Conservation (phyloP, 2,888 invertebrate species). For the Magallana nippona region DNA sequence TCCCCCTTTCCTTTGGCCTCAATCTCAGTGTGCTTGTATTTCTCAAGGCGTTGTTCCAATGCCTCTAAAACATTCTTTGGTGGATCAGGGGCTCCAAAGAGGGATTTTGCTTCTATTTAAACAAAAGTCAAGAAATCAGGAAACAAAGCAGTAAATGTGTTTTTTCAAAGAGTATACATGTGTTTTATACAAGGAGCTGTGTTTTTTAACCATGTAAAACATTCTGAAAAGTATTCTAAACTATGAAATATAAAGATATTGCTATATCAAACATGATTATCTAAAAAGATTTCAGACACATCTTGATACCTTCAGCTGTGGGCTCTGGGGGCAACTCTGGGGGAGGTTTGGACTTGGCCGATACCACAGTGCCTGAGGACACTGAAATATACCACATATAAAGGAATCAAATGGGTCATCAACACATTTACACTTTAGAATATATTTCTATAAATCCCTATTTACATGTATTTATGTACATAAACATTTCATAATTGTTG, state of each 20-base stretch:
- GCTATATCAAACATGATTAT: too few relatives aligned
- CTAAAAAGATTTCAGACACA: too few relatives aligned
- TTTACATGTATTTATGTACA: too few relatives aligned
- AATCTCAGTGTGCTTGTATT: slow-evolving; percentile 88
- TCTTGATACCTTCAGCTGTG: not conserved
- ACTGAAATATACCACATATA: not conserved
- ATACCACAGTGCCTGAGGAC: not conserved
- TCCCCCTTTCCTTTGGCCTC: slow-evolving; percentile 88
- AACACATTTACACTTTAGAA: too few relatives aligned
- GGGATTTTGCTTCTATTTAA: slow-evolving; percentile 68
- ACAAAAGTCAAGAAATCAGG: not conserved
- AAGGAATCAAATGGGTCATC: not conserved
- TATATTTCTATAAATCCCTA: too few relatives aligned
- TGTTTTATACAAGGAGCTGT: too few relatives aligned
- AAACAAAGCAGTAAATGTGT: not conserved
- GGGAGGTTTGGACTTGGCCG: not conserved
- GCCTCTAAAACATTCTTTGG: slow-evolving; percentile 86
- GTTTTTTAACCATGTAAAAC: too few relatives aligned
- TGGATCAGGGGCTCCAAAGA: slow-evolving; percentile 80
- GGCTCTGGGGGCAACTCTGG: not conserved
- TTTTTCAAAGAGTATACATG: too few relatives aligned
- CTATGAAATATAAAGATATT: not conserved
- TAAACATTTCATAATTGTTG: too few relatives aligned
- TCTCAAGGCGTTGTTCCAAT: slow-evolving; percentile 89
- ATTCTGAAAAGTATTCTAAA: not conserved